Evolutionary conservation across 2,888 invertebrate species (phyloP).

Genomic region (Rhodophaea formosa): DNA sequence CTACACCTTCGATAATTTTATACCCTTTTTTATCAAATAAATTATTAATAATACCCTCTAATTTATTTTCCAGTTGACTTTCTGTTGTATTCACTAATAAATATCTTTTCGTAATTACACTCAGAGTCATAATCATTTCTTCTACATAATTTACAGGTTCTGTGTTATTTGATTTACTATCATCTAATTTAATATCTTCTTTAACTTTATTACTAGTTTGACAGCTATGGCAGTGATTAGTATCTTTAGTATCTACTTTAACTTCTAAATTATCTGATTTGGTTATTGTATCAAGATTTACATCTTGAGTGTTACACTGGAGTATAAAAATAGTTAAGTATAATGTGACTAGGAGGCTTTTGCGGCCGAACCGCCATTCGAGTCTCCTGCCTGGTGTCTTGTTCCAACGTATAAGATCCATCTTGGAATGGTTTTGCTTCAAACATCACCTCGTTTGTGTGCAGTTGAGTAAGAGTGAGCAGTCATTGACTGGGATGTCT

Average conservation of each 20-base stretch:
- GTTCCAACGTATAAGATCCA: conserved; percentile 52
- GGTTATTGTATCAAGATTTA: conserved; percentile 56
- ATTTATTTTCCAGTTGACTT: conserved; percentile 65
- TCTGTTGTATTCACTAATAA: conserved; percentile 62
- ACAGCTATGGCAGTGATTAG: conserved; percentile 74
- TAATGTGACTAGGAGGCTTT: conserved; percentile 47
- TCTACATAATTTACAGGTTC: conserved; percentile 41
- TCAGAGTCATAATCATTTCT: conserved; percentile 54
- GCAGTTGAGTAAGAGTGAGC: conserved; percentile 26
- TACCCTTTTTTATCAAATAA: conserved; percentile 78
- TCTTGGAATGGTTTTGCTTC: conserved; percentile 45
- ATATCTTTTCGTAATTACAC: conserved; percentile 52
- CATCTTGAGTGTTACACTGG: conserved; percentile 52
- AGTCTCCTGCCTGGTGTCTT: conserved; percentile 47
- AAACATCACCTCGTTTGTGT: conserved; percentile 59
- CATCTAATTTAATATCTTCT: conserved; percentile 29
- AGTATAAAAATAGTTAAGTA: conserved; percentile 53
- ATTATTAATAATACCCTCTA: conserved; percentile 81
- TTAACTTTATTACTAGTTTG: conserved; percentile 52
- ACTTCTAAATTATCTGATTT: conserved; percentile 60
- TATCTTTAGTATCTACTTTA: conserved; percentile 65
- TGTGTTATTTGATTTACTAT: conserved; percentile 33
- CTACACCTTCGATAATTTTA: conserved; percentile 81
- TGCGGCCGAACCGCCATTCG: conserved; percentile 54
- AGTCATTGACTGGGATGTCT: conserved; percentile 50